These are phyloP conservation scores for Epirrhoe tristata DNA, from an alignment of 2,888 invertebrate species.

Conservation along the genomic window DNA sequence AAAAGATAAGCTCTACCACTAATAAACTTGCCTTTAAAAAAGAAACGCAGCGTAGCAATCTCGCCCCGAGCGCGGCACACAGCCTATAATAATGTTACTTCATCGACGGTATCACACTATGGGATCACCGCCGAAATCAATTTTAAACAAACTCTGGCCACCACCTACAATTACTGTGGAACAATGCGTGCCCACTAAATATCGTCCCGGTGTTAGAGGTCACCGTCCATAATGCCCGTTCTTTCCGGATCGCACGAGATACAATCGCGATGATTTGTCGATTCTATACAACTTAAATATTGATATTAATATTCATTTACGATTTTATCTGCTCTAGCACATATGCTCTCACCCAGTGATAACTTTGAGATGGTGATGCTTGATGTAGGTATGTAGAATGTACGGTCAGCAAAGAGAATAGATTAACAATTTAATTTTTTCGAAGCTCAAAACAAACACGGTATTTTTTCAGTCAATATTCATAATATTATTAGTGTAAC, in stretches of 20 bases:
- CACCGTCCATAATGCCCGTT: constrained; percentile 75
- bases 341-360: constrained; percentile 20
- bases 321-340: constrained; percentile 66
- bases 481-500: no score
- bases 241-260: constrained; percentile 78
- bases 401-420: not conserved
- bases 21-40: constrained; percentile 37
- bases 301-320: constrained; percentile 82
- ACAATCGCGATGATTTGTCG: constrained; percentile 83
- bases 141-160: constrained; percentile 83
- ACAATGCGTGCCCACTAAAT: constrained; percentile 76
- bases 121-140: constrained; percentile 81
- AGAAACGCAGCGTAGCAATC: constrained; percentile 38
- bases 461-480: no score
- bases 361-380: not conserved
- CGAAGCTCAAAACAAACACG: no score
- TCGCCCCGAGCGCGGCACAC: constrained; percentile 53
- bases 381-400: constrained; percentile 4
- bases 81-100: constrained; percentile 71
- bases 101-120: constrained; percentile 69
- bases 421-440: not conserved
- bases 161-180: constrained; percentile 81
- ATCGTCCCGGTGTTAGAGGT: constrained; percentile 78
- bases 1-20: constrained; percentile 19
- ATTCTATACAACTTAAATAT: constrained; percentile 80